Percentiles rank a stretch among this genome's conserved stretches.
Evolutionary conservation across 1,140 invertebrate species (phyloP).

Genomic region (Sycophaga agraensis): DNA sequence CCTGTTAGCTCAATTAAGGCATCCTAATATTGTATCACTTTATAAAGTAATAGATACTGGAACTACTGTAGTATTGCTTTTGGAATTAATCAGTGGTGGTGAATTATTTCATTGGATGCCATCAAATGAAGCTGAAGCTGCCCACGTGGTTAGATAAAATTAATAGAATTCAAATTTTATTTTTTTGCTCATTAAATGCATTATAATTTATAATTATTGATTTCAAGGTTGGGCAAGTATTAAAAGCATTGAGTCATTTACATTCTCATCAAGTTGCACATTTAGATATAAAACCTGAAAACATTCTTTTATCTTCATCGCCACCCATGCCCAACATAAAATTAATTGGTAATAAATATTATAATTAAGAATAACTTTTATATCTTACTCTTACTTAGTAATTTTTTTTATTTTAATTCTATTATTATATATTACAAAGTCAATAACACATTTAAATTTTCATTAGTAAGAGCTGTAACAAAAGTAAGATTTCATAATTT

Average conservation of each 20-base stretch:
- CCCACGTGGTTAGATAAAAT: slow-evolving; percentile 55
- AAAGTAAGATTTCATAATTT: background rate
- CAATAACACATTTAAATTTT: too few relatives aligned
- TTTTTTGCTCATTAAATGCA: background rate
- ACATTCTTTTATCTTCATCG: slow-evolving; percentile 63
- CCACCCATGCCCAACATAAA: slow-evolving; percentile 62
- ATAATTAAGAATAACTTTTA: too few relatives aligned
- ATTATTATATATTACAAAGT: too few relatives aligned
- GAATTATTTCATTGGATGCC: slow-evolving; percentile 66
- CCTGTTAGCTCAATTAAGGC: slow-evolving; percentile 63
- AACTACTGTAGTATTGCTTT: slow-evolving; percentile 65
- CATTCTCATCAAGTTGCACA: slow-evolving; percentile 70
- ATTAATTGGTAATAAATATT: slow-evolving; percentile 52
- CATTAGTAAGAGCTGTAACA: too few relatives aligned
- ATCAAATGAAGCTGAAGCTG: slow-evolving; percentile 67
- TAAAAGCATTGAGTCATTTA: slow-evolving; percentile 68
- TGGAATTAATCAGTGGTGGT: slow-evolving; percentile 66
- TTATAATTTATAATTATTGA: background rate
- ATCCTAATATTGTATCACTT: slow-evolving; percentile 65
- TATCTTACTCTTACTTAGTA: too few relatives aligned
- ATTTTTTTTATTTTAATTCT: too few relatives aligned
- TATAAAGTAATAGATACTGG: slow-evolving; percentile 67
- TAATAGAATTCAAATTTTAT: slow-evolving; percentile 2
- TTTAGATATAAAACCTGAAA: slow-evolving; percentile 71
- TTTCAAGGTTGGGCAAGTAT: slow-evolving; percentile 63